Evolutionary conservation across 2,113 vertebrate species (phyloP), one percentile per base, ranked within the genome.

Genomic region (Eptesicus fuscus): DNA sequence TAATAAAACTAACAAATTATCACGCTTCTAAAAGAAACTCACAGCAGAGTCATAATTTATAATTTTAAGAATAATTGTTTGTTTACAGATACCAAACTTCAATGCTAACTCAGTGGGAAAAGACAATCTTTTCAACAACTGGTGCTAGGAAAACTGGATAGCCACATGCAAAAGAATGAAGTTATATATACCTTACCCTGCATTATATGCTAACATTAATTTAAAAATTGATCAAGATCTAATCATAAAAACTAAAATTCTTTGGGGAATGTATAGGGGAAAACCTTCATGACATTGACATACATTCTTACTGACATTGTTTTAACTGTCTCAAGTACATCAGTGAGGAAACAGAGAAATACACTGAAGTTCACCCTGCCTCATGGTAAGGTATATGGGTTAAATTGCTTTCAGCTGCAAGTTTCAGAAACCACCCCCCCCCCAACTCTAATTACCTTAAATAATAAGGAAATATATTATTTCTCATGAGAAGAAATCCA

Each of bases 371-470:
- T 65, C 73, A 59, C 49, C 14, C 3, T 28, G 20, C 87, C 88
- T 85, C 35, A 28, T 35, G 4, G 47, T 78, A 86, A 91, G 63
- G 35, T 44, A 4, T 35, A 56, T 22, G 44, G 40, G 40, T 83
- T 86, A 94, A 88, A 96, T 91, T 96, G 76, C 95, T 91, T 90
- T 94, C 87, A 94, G 94, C 74, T 95, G 91, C 28, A 83, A 83
- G 13, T 84, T 93, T 88, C 63, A 86, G 63, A 87, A 87, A 23
- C 13, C 44, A 17, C 28, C 28, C 63, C 5, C 28, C 2, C 63
- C 37, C 84, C 59, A 77, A 37, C 44, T 94, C 70, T 88, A 93
- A 74, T 88, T 61, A 79, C 80, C 63, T 88, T 85, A 93, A 97
- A 95, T 82, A 95, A 79, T 86, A 93, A 89, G 79, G 37, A 96